Conservation (phyloP, 2,888 invertebrate species). For the Mimachlamys varia region DNA sequence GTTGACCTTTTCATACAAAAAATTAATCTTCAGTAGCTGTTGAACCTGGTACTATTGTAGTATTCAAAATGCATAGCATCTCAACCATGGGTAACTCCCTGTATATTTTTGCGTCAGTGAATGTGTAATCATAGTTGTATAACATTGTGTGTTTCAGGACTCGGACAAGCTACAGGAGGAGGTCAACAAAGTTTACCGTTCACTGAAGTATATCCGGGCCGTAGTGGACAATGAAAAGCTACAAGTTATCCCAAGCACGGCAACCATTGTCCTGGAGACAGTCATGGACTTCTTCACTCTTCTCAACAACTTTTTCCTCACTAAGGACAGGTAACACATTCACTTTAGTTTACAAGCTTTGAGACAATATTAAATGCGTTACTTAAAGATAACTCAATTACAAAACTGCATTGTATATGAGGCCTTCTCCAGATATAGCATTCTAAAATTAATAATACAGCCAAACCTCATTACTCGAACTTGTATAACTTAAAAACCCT, state of each 20-base stretch:
- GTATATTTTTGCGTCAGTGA: background rate
- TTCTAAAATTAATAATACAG: no score
- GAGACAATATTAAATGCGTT: no score
- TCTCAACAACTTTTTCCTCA: conserved; percentile 73
- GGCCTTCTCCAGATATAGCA: no score
- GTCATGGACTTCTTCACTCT: conserved; percentile 85
- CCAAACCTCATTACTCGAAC: no score
- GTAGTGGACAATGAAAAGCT: conserved; percentile 95
- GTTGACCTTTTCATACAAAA: no score
- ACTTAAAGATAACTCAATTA: no score
- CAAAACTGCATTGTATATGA: no score
- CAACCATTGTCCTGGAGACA: conserved; percentile 95
- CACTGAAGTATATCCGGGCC: conserved; percentile 94
- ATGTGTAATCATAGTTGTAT: background rate
- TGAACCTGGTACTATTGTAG: no score
- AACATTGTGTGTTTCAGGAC: conserved; percentile 67
- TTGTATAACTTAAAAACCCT: no score
- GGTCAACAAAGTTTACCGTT: conserved; percentile 86
- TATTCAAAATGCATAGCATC: no score
- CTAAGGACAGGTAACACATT: conserved; percentile 74
- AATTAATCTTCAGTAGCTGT: no score
- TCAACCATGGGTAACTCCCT: no score
- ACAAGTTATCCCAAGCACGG: conserved; percentile 96
- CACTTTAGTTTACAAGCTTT: background rate
- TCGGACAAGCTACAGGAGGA: conserved; percentile 75